Evolutionary conservation across 2,113 vertebrate species (phyloP).

Genomic region (Caracal caracal): DNA sequence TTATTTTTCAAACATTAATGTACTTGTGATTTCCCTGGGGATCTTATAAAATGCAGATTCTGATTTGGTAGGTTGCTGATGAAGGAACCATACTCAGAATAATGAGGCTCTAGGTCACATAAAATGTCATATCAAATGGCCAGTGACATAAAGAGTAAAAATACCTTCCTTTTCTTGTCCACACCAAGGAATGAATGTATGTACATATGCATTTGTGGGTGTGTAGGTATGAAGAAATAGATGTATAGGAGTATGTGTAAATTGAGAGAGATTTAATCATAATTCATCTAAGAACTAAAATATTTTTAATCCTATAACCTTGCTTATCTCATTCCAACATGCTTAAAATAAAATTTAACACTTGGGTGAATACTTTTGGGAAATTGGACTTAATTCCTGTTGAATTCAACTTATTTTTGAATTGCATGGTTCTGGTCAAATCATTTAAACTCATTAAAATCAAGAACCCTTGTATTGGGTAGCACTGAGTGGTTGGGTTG

Average conservation of each 20-base stretch:
- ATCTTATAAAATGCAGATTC: neutral
- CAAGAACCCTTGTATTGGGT: slow-evolving; percentile 23
- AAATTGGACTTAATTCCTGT: slow-evolving; percentile 28
- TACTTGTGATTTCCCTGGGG: neutral
- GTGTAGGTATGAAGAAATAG: neutral
- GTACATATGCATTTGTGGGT: neutral
- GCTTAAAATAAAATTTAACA: slow-evolving; percentile 12
- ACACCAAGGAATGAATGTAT: neutral
- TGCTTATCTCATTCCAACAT: neutral
- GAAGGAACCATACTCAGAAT: neutral
- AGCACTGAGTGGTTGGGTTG: neutral
- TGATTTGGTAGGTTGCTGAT: neutral
- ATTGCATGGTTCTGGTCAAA: slow-evolving; percentile 12
- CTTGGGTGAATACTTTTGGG: neutral
- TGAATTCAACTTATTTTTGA: slow-evolving; percentile 43
- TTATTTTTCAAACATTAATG: neutral
- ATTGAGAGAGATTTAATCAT: neutral
- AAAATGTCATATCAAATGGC: neutral
- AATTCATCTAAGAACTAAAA: neutral
- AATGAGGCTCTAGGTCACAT: neutral
- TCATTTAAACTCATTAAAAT: slow-evolving; percentile 61
- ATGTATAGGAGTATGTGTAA: neutral
- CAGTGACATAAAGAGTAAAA: neutral
- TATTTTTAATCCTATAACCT: neutral
- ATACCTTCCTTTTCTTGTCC: neutral